Conservation (phyloP, 1,140 invertebrate genomes). For the Melanaphis sacchari region DNA sequence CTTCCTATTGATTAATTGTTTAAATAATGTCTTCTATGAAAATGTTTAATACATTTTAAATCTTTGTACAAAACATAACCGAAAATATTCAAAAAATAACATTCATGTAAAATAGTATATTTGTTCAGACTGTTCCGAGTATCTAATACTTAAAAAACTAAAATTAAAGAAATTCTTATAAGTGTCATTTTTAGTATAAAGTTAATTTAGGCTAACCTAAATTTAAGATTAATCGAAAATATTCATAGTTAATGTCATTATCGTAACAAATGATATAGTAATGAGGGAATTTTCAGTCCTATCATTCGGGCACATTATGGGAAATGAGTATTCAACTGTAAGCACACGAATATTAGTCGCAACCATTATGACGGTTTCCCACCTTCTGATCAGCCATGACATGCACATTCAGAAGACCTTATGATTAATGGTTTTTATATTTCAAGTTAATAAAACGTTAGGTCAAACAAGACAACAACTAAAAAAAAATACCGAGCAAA, state of each 20-base stretch:
- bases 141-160: neutral
- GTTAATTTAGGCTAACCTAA: neutral
- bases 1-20: neutral
- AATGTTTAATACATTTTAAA: neutral
- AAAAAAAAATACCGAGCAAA: conserved; percentile 8
- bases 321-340: conserved; percentile 15
- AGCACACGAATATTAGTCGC: conserved; percentile 25
- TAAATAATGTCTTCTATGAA: neutral
- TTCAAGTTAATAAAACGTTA: conserved; percentile 39
- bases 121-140: no score
- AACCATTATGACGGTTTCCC: conserved; percentile 24
- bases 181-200: neutral
- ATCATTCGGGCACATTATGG: neutral
- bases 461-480: conserved; percentile 3
- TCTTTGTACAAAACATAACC: neutral
- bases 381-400: conserved; percentile 23
- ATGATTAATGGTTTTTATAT: conserved; percentile 46
- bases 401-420: conserved; percentile 40
- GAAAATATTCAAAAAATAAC: neutral
- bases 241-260: neutral
- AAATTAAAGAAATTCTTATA: neutral
- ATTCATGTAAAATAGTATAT: neutral
- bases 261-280: conserved; percentile 32
- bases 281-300: conserved; percentile 19
- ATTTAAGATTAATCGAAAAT: neutral